Evolutionary conservation across 2,888 invertebrate species (phyloP).

Genomic region (Chrysotoxum bicinctum): DNA sequence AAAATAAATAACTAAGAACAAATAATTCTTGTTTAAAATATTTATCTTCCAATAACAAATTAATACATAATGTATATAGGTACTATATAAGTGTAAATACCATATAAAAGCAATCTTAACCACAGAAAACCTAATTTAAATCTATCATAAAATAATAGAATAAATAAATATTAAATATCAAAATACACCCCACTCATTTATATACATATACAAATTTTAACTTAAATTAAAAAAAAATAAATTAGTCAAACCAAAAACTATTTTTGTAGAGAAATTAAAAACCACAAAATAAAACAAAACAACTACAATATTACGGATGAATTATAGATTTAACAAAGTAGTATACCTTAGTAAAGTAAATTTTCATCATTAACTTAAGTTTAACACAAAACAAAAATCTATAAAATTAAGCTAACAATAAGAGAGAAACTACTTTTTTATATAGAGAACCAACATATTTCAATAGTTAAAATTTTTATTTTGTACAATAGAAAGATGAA

Average conservation of each 20-base stretch:
- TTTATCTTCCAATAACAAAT: conserved; percentile 57
- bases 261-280: conserved; percentile 66
- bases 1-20: neutral
- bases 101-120: neutral
- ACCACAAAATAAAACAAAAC: neutral
- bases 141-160: neutral
- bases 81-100: conserved; percentile 10
- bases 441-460: neutral
- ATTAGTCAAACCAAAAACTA: conserved; percentile 61
- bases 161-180: conserved; percentile 16
- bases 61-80: neutral
- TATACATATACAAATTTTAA: conserved; percentile 19
- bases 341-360: neutral
- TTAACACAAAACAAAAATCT: neutral
- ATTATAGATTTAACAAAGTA: neutral
- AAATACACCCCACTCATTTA: conserved; percentile 10
- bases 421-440: conserved; percentile 31
- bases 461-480: neutral
- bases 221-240: neutral
- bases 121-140: neutral
- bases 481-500: conserved; percentile 5
- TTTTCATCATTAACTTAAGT: conserved; percentile 21
- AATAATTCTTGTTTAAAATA: conserved; percentile 23
- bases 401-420: neutral
- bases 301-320: neutral